Base-by-base conservation (phyloP, 2,888 invertebrate species). In the Orthosia gothica region DNA sequence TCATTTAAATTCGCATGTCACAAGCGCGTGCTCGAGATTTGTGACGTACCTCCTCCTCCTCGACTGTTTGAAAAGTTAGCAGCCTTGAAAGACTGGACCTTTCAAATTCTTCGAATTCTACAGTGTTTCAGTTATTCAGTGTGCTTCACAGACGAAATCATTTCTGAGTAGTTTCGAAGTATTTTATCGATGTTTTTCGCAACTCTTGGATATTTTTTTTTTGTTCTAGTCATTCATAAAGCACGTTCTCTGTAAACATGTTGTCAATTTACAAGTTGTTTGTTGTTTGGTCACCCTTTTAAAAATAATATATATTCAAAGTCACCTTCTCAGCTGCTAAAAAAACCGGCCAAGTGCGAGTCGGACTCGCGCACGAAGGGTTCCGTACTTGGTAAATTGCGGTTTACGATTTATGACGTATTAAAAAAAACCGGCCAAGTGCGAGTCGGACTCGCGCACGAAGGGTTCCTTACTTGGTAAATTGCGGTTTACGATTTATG, bases 41-140 rank as follows among this genome's bases (percentile, higher is more conserved):
- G 40, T 64, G 64, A 70, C 50, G 54, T 50, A 66, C 18, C 57
- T 55, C 61, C 52, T 55, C 61, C 52, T 63, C 26, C 40, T 58
- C 45, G 20, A 15, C 54, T 15, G 68, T 69, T 74, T 64, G 72
- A 78, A 77, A 80, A 77, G 65, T 74, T 54, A 66, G 57, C 72
- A 77, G 58, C 84, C 84, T 85, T 85, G 83, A 64, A 62, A 18
- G 16, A 69, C 32, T 66, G 54, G 12, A 62, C 75, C 75, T 82
- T 82, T 85, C 78, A 66, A 74, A 85, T 72, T 72, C 58, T 20
- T 73, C n/a, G 18, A 59, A 63, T 69, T 64, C 32, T 61, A 55
- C 40, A 49, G 71, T 23, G 67, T 68, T 61, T 72, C 47, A 55
- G 20, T 32, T 20, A 55, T 63, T 72, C 65, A 61, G 18, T n/a